A percentile compares a stretch with the other conserved stretches of the same genome.
phyloP scores from a whole-genome alignment of 35 echinoderm and acorn worm species.

The Anneissia japonica region DNA sequence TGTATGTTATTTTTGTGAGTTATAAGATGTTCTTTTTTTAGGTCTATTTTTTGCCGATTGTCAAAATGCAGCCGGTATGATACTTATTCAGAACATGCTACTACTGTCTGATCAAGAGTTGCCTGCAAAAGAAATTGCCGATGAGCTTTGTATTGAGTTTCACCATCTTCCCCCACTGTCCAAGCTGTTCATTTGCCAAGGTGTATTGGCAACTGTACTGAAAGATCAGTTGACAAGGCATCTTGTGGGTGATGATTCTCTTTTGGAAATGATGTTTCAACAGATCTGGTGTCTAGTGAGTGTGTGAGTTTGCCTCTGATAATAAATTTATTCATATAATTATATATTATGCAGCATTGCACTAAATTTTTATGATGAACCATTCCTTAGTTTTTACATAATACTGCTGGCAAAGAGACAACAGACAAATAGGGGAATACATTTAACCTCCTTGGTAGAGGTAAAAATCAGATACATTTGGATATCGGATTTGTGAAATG shows the following conservation, averaged over 20 bases:
- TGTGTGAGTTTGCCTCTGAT: neutral
- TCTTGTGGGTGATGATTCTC: conserved; percentile 24
- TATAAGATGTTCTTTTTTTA: conserved; percentile 19
- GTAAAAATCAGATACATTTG: no score
- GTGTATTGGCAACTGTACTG: conserved; percentile 36
- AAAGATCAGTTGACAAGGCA: conserved; percentile 10
- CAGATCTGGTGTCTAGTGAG: conserved; percentile 11
- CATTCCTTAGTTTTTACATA: no score
- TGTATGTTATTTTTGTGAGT: no score
- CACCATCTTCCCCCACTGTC: neutral
- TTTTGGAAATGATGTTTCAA: conserved; percentile 19
- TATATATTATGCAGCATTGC: no score
- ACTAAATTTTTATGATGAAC: no score
- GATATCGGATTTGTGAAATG: no score
- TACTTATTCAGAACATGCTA: conserved; percentile 10
- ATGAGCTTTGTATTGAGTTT: neutral
- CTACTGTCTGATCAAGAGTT: neutral
- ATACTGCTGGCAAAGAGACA: no score
- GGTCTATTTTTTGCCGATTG: conserved; percentile 45
- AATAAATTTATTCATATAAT: no score
- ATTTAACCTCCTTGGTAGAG: no score
- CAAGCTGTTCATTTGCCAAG: conserved; percentile 46
- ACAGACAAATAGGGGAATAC: no score
- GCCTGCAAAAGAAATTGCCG: neutral
- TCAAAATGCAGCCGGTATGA: conserved; percentile 50